Base-by-base conservation (phyloP, 2,888 invertebrate genomes). In the Drosophila tanythrix region DNA sequence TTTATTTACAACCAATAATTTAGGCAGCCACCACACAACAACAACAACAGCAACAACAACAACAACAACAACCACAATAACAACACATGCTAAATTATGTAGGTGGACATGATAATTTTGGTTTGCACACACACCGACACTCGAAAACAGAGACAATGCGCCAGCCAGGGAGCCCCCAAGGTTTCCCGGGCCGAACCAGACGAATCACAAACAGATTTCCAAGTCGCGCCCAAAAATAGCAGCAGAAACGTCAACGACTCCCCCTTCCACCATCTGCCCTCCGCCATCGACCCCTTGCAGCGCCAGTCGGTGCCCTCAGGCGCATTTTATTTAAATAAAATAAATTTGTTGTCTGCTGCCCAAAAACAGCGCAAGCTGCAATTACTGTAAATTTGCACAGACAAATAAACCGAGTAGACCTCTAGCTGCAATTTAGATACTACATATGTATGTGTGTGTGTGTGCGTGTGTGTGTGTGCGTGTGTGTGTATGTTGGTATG, bases 1-100 rank as follows among this genome's bases (percentile, higher is more conserved):
- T 88, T 82, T 88, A 85, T 82, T 88, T 85, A 88, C 88, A 84
- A 89, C 90, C 90, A 89, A 89, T 89, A 88, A 84, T 88, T 84
- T 88, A 85, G 70, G 50, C 82, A 81, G 78, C 60, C 64, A 51
- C 74, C 71, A 62, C 35, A 46, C 55, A 64, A 60, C 55, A 53
- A 33, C 62, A 73, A 38, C 56, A 51, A 35, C 36, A 56, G 35
- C 52, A 74, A 40, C 52, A 46, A 56, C 46, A 55, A 33, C 64
- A 38, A 55, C 65, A 76, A 60, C 66, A 56, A 58, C 73, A 81
- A 63, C 56, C 55, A 65, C 65, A 59, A 58, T 74, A 78, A 73
- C 85, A 78, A 81, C 84, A 77, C 71, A 83, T 86, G 81, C 76
- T 87, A 89, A 81, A 89, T 87, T 81, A 89, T 80, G 87, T 90